Evolutionary conservation across 2,113 vertebrate species (phyloP), one percentile per base, ranked within the genome.

Genomic region (Amia ocellicauda): DNA sequence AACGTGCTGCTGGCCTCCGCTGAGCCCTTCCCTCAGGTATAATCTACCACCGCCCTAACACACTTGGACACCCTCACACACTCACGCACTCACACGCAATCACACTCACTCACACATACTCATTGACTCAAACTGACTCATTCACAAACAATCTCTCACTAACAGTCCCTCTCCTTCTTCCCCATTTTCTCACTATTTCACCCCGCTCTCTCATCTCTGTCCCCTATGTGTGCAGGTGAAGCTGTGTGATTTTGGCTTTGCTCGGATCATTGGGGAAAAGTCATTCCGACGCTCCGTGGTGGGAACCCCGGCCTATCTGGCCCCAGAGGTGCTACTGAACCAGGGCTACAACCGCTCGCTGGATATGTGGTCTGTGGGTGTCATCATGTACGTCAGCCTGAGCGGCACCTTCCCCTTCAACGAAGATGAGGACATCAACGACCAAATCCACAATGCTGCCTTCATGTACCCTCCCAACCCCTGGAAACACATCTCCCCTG

Each of bases 351-450:
- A 95, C 81, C 93, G 94, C 55, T 95, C 94, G 0, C 75, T 96
- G 70, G 94, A 96, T 78, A 96, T 96, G 94, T 96, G 94, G 94
- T 96, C 94, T 0, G 93, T 96, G 5, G 94, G 94, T 0, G 94
- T 96, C 58, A 95, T 96, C 64, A 93, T 95, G 89, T 96, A 96
- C 0, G 94, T 96, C 72, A 96, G 94, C 83, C 85, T 96, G 57
- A 95, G 93, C 0, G 94, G 94, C 19, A 96, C 94, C 0, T 96
- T 96, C 72, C 94, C 94, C 1, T 96, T 96, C 72, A 96, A 96
- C 5, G 94, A 96, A 72, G 94, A 96, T 0, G 94, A 96, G 72
- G 94, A 96, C 51, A 96, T 96, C 80, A 94, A 91, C 0, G 93
- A 96, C 78, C 94, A 96, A 85, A 96, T 96, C 64, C 93, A 95